A percentile compares a stretch with the other conserved stretches of the same genome.
phyloP scores from a whole-genome alignment of 1,140 invertebrate species.

The Drosophila sulfurigaster region DNA sequence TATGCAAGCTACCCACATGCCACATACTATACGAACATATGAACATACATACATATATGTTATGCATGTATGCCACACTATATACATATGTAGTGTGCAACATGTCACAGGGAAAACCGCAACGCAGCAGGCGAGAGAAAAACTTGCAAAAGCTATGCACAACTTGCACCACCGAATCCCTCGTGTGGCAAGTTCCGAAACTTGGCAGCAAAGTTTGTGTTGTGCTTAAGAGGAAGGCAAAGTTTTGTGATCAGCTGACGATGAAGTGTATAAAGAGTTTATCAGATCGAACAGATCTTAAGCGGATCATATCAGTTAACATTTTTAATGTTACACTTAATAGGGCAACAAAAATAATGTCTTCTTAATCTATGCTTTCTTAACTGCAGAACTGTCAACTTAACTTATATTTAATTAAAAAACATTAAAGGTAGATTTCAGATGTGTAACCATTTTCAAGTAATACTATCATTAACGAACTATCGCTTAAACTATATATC shows the following conservation, averaged over 20 bases:
- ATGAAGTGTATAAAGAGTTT: not conserved
- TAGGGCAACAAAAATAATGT: too few species aligned
- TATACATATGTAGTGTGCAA: not conserved
- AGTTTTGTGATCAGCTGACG: not conserved
- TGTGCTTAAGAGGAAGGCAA: not conserved
- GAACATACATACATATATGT: too few species aligned
- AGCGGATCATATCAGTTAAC: not conserved
- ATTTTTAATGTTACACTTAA: too few species aligned
- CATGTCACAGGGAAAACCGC: slow-evolving; percentile 8
- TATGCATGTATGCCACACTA: not conserved
- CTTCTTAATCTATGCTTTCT: too few species aligned
- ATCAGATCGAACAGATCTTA: not conserved
- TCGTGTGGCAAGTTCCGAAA: not conserved
- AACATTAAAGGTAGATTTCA: too few species aligned
- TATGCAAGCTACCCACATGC: slow-evolving; percentile 4
- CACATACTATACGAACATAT: not conserved
- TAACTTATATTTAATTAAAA: too few species aligned
- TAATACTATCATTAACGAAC: too few species aligned
- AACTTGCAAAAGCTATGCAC: slow-evolving; percentile 1
- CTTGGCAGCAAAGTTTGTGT: not conserved
- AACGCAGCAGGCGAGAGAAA: not conserved
- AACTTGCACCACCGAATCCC: slow-evolving; percentile 1
- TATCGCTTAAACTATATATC: too few species aligned
- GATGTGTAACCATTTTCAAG: too few species aligned
- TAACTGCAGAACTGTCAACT: too few species aligned